Evolutionary conservation across 2,113 vertebrate species (phyloP).

Genomic region (Muntiacus muntjak): DNA sequence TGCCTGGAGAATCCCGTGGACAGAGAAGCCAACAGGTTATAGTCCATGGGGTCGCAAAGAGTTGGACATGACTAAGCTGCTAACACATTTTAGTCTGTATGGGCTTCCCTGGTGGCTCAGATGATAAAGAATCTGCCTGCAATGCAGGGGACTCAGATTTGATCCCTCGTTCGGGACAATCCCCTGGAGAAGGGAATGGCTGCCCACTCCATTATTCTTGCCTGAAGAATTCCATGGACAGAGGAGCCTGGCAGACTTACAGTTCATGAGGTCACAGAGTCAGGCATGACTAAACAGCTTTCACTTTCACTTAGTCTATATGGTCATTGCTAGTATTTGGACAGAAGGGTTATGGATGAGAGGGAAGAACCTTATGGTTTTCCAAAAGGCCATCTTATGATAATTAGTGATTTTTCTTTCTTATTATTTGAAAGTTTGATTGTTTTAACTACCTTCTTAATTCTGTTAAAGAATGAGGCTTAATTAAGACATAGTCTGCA

Average conservation of each 20-base stretch:
- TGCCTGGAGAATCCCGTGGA: neutral
- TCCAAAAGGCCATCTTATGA: neutral
- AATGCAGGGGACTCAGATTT: neutral
- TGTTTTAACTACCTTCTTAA: slow-evolving; percentile 51
- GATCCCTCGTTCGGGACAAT: neutral
- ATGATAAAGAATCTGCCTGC: neutral
- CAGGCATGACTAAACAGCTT: neutral
- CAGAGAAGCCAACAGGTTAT: neutral
- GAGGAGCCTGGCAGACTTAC: neutral
- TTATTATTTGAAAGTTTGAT: slow-evolving; percentile 34
- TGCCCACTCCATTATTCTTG: neutral
- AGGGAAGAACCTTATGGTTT: neutral
- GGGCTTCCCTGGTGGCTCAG: neutral
- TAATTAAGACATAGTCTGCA: slow-evolving; percentile 61
- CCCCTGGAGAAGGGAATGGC: neutral
- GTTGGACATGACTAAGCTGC: neutral
- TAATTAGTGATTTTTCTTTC: neutral
- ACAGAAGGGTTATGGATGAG: neutral
- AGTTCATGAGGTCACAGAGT: neutral
- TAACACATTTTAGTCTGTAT: neutral
- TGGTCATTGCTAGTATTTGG: neutral
- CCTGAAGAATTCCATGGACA: neutral
- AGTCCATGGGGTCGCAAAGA: neutral
- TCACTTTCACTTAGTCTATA: neutral
- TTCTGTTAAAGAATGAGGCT: slow-evolving; percentile 58